Evolutionary conservation across 1,140 invertebrate species (phyloP), one percentile per base, ranked within the genome.

Genomic region (Drosophila orena): DNA sequence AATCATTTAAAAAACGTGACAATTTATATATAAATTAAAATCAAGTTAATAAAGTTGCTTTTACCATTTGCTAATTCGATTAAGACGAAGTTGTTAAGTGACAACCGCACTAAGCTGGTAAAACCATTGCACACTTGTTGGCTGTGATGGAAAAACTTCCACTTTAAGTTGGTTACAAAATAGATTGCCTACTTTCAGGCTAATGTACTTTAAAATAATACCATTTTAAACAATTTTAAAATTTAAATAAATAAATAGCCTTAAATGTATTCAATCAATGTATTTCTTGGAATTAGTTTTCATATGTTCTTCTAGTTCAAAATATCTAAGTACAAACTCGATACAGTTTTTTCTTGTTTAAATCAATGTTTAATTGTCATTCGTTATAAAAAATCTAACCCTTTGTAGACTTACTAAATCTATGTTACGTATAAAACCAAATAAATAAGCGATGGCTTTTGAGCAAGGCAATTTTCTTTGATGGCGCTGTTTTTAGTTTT

Each of bases 361-460:
- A 59, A 17, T 22, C 22, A n/a, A 7, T 24, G 11, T 30, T 57
- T 58, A 60, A 72, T 71, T 72, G 7, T 60, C 38, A 59, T 49
- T 65, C 60, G 59, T 65, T 65, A 65, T 49, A 65, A 65, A 64
- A 22, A 34, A 17, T 38, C 34, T 12, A 27, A n/a, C 47, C 20
- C 4, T 22, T 56, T 56, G 50, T 6, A 69, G n/a, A 6, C 27
- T 35, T 47, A 69, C 3, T 14, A 17, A 10, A 34, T 35, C 15
- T 68, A 68, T 27, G 34, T 55, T 54, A 66, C 37, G 17, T 47
- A 70, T 40, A 34, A 11, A 38, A 47, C 22, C 30, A 56, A 24
- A 10, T 38, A 56, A 27, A 53, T 70, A 71, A 44, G 37, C 52
- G 44, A 35, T 78, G 69, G 66, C 68, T 47, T 64, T 71, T 71